These are phyloP conservation scores for Caenorhabditis sp. DNA, from an alignment of 2,888 invertebrate species.

Conservation along the genomic window DNA sequence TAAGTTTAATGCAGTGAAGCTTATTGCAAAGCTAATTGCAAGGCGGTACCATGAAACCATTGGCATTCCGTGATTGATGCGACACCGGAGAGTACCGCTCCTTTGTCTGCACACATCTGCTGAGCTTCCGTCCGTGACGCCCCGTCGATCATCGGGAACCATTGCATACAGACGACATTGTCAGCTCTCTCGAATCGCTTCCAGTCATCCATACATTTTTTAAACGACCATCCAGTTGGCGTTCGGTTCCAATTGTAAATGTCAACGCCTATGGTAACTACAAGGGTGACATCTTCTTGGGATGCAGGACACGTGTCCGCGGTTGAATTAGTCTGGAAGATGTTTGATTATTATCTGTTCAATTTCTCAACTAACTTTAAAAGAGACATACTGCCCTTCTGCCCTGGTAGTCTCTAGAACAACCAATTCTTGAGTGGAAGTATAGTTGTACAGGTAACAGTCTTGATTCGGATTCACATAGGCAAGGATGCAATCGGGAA, in stretches of 20 bases:
- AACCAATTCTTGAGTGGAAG: not conserved
- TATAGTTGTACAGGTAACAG: constrained; percentile 2
- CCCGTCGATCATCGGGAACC: not conserved
- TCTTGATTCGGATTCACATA: not conserved
- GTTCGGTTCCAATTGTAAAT: not conserved
- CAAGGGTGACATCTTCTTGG: not conserved
- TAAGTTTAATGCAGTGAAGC: too few species aligned
- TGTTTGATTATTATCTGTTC: too few species aligned
- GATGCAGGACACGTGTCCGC: not conserved
- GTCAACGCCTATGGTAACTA: not conserved
- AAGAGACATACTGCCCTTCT: constrained; percentile 11
- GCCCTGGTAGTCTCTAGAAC: not conserved
- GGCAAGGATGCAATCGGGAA: not conserved
- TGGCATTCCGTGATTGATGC: not conserved
- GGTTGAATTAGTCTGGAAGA: not conserved
- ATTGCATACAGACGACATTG: constrained; percentile 14
- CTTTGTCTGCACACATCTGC: not conserved
- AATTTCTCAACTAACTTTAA: constrained; percentile 14
- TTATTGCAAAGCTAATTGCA: too few species aligned
- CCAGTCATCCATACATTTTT: constrained; percentile 19
- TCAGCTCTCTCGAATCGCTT: constrained; percentile 22
- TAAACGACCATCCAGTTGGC: not conserved
- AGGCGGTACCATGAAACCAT: too few species aligned
- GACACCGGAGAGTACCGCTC: constrained; percentile 12
- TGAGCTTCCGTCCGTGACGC: not conserved